Evolutionary conservation across 2,113 vertebrate species (phyloP).

Genomic region (Haplochromis vanheusdeni): DNA sequence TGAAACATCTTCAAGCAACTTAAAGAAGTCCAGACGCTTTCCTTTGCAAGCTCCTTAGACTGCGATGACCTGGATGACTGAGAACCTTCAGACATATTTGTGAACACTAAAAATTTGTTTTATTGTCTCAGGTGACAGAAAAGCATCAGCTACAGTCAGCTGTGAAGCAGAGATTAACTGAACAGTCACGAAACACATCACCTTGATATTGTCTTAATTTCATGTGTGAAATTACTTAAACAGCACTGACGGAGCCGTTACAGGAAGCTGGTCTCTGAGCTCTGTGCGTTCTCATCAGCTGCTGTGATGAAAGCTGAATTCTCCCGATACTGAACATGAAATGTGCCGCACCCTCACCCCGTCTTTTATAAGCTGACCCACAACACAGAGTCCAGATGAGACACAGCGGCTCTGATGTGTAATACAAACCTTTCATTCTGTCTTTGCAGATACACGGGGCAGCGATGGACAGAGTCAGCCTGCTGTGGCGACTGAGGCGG

Average conservation of each 20-base stretch:
- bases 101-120: accelerated
- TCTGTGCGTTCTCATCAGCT: not conserved
- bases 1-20: accelerated
- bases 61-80: not conserved
- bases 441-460: constrained; percentile 60
- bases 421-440: not conserved
- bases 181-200: no score
- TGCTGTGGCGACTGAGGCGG: constrained; percentile 69
- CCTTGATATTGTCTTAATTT: accelerated
- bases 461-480: constrained; percentile 69
- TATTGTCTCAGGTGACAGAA: not conserved
- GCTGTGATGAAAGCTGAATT: not conserved
- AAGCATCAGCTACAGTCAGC: not conserved
- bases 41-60: accelerated
- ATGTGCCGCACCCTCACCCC: not conserved
- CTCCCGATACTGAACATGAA: not conserved
- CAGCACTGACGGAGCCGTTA: accelerated
- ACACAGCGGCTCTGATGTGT: not conserved
- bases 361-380: not conserved
- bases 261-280: not conserved
- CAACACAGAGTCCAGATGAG: not conserved
- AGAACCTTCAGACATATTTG: not conserved
- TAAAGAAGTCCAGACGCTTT: not conserved
- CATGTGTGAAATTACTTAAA: not conserved
- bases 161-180: not conserved